Conservation (phyloP, 2,888 invertebrate genomes). For the Pollenia amentaria region DNA sequence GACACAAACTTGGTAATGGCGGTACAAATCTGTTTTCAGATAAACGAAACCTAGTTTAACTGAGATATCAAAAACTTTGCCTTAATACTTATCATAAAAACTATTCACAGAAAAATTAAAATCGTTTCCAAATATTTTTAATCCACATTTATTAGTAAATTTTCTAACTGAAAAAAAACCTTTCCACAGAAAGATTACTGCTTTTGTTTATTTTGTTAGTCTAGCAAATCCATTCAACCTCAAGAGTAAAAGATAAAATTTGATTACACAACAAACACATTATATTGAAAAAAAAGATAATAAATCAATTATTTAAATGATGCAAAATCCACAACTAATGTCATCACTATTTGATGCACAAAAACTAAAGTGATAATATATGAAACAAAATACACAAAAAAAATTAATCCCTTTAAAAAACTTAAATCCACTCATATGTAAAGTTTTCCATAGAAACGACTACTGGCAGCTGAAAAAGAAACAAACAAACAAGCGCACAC, state of each 20-base stretch:
- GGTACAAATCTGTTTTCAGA: too few species aligned
- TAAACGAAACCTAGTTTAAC: too few species aligned
- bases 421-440: slow-evolving; percentile 37
- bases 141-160: too few species aligned
- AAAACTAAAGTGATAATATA: not conserved
- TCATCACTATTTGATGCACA: slow-evolving; percentile 24
- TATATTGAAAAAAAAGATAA: not conserved
- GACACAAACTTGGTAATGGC: too few species aligned
- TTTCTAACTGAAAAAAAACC: too few species aligned
- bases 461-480: not conserved
- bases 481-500: not conserved
- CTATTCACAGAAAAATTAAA: too few species aligned
- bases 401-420: not conserved
- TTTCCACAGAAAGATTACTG: too few species aligned
- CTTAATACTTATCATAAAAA: too few species aligned
- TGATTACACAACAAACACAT: not conserved
- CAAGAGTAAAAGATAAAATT: not conserved
- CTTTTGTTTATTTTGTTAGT: too few species aligned
- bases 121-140: too few species aligned
- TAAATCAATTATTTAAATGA: not conserved
- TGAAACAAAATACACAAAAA: not conserved
- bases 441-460: slow-evolving; percentile 27
- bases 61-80: too few species aligned
- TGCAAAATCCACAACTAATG: slow-evolving; percentile 25
- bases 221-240: too few species aligned